phyloP scores from a whole-genome alignment of 2,113 vertebrate genomes.

The Myocastor coypus region DNA sequence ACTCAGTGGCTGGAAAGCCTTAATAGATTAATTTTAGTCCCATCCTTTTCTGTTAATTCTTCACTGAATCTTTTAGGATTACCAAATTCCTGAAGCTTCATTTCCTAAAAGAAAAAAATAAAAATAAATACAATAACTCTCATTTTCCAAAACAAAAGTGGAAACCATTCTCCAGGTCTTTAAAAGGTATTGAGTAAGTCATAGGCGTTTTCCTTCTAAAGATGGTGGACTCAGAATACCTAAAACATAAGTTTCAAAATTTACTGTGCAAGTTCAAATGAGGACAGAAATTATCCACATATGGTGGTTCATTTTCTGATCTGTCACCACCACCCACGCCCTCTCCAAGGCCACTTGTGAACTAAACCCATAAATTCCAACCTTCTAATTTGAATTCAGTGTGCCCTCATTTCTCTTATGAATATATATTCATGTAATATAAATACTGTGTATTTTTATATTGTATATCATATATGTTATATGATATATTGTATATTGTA shows the following conservation, averaged over 20 bases:
- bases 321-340: neutral
- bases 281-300: neutral
- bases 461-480: too few relatives aligned
- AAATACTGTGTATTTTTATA: too few relatives aligned
- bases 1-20: neutral
- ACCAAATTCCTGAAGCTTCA: neutral
- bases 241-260: constrained; percentile 34
- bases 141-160: constrained; percentile 2
- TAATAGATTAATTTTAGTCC: constrained; percentile 12
- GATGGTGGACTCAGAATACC: neutral
- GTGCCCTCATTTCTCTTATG: constrained; percentile 13
- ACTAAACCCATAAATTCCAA: constrained; percentile 22
- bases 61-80: constrained; percentile 40
- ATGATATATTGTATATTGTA: too few relatives aligned
- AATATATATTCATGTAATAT: neutral
- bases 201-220: neutral
- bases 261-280: constrained; percentile 14
- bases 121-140: neutral
- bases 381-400: neutral
- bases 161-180: neutral
- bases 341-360: neutral
- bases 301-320: neutral
- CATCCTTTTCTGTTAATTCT: neutral
- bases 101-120: constrained; percentile 10
- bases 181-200: neutral